These are phyloP conservation scores for Mastigias papua DNA, from an alignment of 30 jellyfish, hydroid and myxozoan species.

Conservation along the genomic window DNA sequence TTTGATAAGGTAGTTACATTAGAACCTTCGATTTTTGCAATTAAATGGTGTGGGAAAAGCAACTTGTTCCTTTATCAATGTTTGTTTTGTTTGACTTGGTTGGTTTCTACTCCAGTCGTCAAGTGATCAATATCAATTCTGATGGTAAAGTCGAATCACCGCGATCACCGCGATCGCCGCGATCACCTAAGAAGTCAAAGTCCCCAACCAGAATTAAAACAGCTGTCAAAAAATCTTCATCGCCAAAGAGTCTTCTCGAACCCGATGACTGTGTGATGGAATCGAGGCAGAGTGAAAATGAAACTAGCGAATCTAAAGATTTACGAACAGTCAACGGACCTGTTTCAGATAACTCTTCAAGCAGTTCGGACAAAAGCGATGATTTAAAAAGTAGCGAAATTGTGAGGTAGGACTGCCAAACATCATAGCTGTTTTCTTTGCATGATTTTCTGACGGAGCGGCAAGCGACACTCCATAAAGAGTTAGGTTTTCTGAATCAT, in stretches of 20 bases:
- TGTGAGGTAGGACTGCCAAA: background rate
- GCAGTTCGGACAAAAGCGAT: background rate
- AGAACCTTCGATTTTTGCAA: too few relatives aligned
- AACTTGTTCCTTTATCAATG: background rate
- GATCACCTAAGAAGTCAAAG: constrained; percentile 51
- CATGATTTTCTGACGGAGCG: background rate
- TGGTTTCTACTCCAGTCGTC: constrained; percentile 32
- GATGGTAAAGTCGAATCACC: constrained; percentile 75
- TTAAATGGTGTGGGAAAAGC: background rate
- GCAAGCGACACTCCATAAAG: too few relatives aligned
- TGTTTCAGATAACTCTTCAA: background rate
- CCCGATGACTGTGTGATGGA: background rate
- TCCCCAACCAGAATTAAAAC: constrained; percentile 26
- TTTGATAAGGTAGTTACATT: too few relatives aligned
- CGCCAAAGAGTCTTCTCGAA: constrained; percentile 1
- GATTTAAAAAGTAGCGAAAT: background rate
- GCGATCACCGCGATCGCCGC: constrained; percentile 41
- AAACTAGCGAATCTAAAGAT: background rate
- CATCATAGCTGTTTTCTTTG: background rate
- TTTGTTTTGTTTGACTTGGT: background rate
- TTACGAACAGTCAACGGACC: constrained; percentile 53
- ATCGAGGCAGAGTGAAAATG: background rate
- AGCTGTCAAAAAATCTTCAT: constrained; percentile 5
- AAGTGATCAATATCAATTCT: constrained; percentile 68
- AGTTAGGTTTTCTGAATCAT: too few relatives aligned